Conservation (phyloP, 1,140 invertebrate species). For the Lanistes nyassanus region DNA sequence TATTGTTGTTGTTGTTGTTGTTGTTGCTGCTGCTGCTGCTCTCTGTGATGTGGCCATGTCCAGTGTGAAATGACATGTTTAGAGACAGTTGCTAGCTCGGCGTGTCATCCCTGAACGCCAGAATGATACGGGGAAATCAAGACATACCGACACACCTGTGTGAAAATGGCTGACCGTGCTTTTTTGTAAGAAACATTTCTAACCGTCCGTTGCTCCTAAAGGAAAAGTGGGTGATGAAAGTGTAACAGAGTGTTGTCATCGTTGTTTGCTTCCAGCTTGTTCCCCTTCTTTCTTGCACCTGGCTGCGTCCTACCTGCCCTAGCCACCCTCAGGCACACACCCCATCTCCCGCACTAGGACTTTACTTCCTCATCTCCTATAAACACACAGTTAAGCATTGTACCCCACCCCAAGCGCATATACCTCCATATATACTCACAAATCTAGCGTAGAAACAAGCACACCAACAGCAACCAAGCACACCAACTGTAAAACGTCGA, state of each 20-base stretch:
- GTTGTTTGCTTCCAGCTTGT: background rate
- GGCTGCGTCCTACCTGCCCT: background rate
- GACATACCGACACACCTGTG: no score
- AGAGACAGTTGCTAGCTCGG: background rate
- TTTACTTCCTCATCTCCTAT: background rate
- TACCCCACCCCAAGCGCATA: background rate
- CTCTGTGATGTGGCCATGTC: background rate
- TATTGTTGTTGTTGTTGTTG: background rate
- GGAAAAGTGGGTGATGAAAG: no score
- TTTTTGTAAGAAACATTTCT: background rate
- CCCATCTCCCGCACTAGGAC: background rate
- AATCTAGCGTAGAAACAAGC: background rate
- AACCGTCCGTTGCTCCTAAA: constrained; percentile 1
- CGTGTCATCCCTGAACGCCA: no score
- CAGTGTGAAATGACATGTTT: background rate
- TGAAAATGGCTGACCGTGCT: no score
- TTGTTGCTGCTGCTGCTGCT: background rate
- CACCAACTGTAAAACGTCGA: background rate
- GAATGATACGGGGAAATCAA: no score
- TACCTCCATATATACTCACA: background rate
- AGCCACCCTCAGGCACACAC: background rate
- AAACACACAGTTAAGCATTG: constrained; percentile 5
- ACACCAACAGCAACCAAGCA: background rate
- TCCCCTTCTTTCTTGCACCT: constrained; percentile 1
- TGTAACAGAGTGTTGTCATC: no score